A percentile compares a stretch with the other conserved stretches of the same genome.
Evolutionary conservation across 1,140 invertebrate genomes (phyloP).

Genomic region (Drosophila ogumai): DNA sequence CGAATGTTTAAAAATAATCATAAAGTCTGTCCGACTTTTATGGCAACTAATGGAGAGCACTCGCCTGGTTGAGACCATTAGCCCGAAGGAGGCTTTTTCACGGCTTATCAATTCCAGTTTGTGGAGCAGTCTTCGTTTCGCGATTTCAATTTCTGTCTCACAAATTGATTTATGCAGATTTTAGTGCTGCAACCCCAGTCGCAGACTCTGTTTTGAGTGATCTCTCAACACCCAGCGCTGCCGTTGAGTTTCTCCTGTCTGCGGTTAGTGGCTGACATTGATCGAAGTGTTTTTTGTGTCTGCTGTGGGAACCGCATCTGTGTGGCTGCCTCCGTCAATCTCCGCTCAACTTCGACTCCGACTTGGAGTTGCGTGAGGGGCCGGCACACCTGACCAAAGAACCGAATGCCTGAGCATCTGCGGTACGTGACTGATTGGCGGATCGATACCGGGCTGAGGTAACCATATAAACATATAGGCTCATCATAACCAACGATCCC

Average conservation of each 20-base stretch:
- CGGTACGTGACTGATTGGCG: constrained; percentile 67
- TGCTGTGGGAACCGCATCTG: constrained; percentile 43
- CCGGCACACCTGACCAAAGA: constrained; percentile 18
- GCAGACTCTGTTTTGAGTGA: constrained; percentile 30
- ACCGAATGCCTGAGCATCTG: constrained; percentile 50
- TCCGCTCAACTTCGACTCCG: background rate
- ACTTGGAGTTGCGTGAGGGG: constrained; percentile 11
- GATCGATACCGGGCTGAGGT: constrained; percentile 61
- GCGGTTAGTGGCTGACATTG: constrained; percentile 37
- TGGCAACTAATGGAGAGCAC: constrained; percentile 31
- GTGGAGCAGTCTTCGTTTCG: constrained; percentile 41
- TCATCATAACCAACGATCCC: constrained; percentile 55
- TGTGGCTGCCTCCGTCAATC: constrained; percentile 4
- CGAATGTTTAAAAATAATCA: background rate
- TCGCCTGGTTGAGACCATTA: constrained; percentile 49
- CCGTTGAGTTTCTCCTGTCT: constrained; percentile 43
- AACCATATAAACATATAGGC: constrained; percentile 28
- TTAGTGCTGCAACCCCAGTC: constrained; percentile 21
- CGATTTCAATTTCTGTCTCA: constrained; percentile 60
- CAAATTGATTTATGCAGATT: constrained; percentile 80
- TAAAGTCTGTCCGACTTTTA: constrained; percentile 15
- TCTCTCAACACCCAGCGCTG: constrained; percentile 53
- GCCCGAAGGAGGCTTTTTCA: constrained; percentile 21
- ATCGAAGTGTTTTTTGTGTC: constrained; percentile 38
- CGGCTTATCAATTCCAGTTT: constrained; percentile 52